A percentile compares a stretch with the other conserved stretches of the same genome.
Conservation (phyloP, 23 tunicate genomes). For the Ciona savignyi region DNA sequence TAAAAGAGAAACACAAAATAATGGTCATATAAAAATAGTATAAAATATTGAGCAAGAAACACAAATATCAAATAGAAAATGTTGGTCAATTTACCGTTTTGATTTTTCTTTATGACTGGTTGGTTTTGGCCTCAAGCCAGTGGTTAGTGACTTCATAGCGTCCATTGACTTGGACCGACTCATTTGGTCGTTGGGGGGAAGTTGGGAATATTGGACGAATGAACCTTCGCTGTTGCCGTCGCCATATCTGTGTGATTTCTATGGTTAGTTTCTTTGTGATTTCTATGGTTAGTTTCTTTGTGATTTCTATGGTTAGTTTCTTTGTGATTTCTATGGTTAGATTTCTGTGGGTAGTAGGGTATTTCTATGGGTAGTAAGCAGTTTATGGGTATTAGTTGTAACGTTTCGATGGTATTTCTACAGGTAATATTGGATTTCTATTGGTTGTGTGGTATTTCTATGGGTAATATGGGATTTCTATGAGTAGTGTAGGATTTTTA, state of each 20-base stretch:
- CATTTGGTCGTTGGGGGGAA: background rate
- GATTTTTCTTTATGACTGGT: conserved; percentile 5
- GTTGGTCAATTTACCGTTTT: conserved; percentile 33
- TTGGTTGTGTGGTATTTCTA: too few relatives aligned
- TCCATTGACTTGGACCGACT: conserved; percentile 27
- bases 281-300: too few relatives aligned
- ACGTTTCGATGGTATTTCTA: too few relatives aligned
- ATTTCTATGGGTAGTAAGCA: too few relatives aligned
- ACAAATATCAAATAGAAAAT: too few relatives aligned
- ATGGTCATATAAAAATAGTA: background rate
- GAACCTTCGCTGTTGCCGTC: conserved; percentile 23
- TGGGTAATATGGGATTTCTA: background rate
- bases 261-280: background rate
- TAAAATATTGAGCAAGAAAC: background rate
- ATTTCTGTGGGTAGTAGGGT: background rate
- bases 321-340: too few relatives aligned
- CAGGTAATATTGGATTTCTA: too few relatives aligned
- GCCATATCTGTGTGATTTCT: conserved; percentile 10
- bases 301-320: too few relatives aligned
- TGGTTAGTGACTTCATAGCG: conserved; percentile 18
- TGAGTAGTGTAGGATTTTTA: too few relatives aligned
- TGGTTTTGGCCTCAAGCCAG: conserved; percentile 1
- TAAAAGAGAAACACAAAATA: background rate
- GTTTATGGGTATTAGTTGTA: too few relatives aligned
- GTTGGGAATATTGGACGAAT: conserved; percentile 16